Base-by-base conservation (phyloP, 1,140 invertebrate genomes). In the Meteorus sp. region DNA sequence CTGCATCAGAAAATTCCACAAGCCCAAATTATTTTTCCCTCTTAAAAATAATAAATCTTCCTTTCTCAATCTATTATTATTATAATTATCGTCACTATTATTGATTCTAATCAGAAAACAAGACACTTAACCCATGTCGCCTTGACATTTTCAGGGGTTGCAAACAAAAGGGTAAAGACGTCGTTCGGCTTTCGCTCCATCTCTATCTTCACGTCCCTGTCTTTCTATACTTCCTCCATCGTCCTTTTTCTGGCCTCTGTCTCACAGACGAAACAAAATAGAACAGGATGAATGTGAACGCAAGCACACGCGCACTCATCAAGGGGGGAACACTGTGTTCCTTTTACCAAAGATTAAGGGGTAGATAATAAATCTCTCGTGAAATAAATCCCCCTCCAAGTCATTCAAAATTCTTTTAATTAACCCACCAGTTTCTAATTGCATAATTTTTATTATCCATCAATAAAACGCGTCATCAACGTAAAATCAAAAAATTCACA, bases 111-210 rank as follows among this genome's bases (percentile, higher is more conserved):
- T 50, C 47, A 9, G 19, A 50, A 39, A 50, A 50, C 47, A 50
- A 50, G 47, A 35, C 27, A 33, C 29, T 50, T 50, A 50, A 50
- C 47, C 47, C 47, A 25, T 17, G 6, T 13, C 13, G 29, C n/a
- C 8, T 8, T 39, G 8, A 39, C 15, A 11, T 13, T 33, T 17
- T 23, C 19, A 50, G 23, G 47, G 25, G 47, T 33, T 19, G 27
- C n/a, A n/a, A 31, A 50, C 47, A 50, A 50, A 50, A 50, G 47
- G 47, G 47, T 50, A 50, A 50, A 50, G 47, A 50, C 47, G 47
- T 50, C 35, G 35, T 39, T 33, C 29, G 29, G 6, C 29, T 11
- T 3, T 39, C 35, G 35, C 35, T 7, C 11, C 15, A n/a, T n/a
- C n/a, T n/a, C n/a, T n/a, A n/a, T n/a, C n/a, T n/a, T n/a, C n/a